A percentile compares a stretch with the other conserved stretches of the same genome.
These are phyloP conservation scores for Pogona vitticeps DNA, from an alignment of 2,113 vertebrate species.

Conservation along the genomic window DNA sequence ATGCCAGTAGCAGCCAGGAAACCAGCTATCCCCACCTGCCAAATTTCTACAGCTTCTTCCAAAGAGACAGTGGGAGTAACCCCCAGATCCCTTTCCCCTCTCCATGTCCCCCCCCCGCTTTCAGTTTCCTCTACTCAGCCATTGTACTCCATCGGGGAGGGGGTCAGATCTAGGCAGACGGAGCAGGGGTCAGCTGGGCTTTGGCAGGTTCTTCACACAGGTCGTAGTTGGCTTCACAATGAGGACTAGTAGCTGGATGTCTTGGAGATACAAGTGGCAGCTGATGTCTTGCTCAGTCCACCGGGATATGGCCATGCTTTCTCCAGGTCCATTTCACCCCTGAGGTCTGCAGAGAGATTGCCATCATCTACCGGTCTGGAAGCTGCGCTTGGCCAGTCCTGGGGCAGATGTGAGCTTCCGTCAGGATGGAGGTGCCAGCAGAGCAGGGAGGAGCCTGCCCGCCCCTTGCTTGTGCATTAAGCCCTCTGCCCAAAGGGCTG, in stretches of 20 bases:
- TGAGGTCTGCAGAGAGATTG: neutral
- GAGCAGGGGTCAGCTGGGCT: too few species aligned
- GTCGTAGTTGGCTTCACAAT: neutral
- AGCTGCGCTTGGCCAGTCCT: neutral
- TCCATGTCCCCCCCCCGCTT: too few species aligned
- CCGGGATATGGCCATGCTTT: neutral
- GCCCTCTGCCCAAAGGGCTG: too few species aligned
- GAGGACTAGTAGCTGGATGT: neutral
- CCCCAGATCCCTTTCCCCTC: neutral
- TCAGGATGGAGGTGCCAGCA: neutral
- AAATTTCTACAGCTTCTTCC: neutral
- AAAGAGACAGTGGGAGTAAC: neutral
- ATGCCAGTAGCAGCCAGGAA: neutral
- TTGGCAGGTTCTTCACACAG: too few species aligned
- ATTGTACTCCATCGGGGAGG: too few species aligned
- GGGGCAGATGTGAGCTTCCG: too few species aligned
- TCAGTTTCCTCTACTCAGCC: too few species aligned
- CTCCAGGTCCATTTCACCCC: too few species aligned
- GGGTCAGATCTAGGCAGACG: neutral
- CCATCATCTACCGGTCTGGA: neutral
- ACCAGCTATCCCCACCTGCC: neutral
- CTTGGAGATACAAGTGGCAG: neutral
- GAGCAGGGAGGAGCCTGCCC: accelerated
- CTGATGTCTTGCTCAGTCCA: neutral
- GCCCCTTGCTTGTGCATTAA: neutral